phyloP scores from a whole-genome alignment of 2,888 invertebrate genomes.

The Salticus scenicus region DNA sequence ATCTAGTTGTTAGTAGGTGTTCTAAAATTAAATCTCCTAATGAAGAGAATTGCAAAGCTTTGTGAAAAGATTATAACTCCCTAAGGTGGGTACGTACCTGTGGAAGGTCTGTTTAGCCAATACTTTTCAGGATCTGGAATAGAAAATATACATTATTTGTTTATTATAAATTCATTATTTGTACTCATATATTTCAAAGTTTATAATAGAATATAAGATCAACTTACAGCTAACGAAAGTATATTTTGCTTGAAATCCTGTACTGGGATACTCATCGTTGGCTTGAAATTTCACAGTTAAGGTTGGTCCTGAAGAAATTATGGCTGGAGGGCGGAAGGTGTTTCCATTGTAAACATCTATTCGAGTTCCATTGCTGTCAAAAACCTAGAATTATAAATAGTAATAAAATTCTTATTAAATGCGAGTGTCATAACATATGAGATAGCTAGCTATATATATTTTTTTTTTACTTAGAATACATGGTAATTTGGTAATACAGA shows the following conservation, averaged over 20 bases:
- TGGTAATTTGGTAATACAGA: no score
- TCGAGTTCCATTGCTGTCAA: conserved; percentile 82
- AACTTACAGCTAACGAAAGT: conserved; percentile 76
- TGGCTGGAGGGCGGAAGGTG: conserved; percentile 82
- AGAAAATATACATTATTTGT: background rate
- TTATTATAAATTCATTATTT: no score
- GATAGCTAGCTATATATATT: no score
- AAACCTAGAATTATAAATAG: conserved; percentile 78
- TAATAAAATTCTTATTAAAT: no score
- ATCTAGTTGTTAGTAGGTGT: no score
- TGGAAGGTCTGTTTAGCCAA: conserved; percentile 67
- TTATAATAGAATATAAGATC: background rate
- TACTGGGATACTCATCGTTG: conserved; percentile 81
- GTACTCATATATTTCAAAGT: no score
- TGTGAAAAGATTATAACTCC: background rate
- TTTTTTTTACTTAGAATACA: no score
- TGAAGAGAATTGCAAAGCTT: no score
- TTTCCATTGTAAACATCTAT: conserved; percentile 82
- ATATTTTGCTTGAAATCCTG: conserved; percentile 82
- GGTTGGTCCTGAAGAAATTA: conserved; percentile 81
- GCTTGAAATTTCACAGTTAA: conserved; percentile 82
- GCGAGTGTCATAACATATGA: no score
- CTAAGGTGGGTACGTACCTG: conserved; percentile 65
- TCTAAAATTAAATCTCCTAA: no score
- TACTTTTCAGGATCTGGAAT: conserved; percentile 66